Base-by-base conservation (phyloP, 2,797 vertebrate genomes). In the Decapterus maruadsi region DNA sequence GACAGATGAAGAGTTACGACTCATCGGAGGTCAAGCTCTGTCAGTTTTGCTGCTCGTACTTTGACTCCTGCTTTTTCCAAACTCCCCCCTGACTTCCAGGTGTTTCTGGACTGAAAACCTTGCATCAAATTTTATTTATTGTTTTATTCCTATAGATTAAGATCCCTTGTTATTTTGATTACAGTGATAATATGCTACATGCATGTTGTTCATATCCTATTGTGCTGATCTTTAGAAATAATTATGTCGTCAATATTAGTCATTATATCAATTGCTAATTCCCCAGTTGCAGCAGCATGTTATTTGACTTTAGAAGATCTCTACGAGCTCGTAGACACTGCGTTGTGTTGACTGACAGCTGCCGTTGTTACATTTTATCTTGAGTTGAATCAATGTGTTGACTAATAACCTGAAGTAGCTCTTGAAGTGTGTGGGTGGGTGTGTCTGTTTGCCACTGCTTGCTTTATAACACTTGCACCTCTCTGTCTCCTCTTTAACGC, bases 401-500 rank as follows among this genome's bases (percentile, higher is more conserved):
- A 34, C 13, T 60, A 55, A 43, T 6, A 13, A 36, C 11, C 38
- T 34, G 31, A 6, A 22, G 19, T 12, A 38, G 29, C 22, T 2
- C 12, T 22, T 20, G 38, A 60, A 46, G 40, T 57, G 31, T 22
- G 71, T 12, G 43, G 43, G 60, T n/a, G 67, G n/a, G 70, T 12
- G 69, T 68, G 74, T 34, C 59, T 14, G 63, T 11, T 54, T 8
- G 8, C 6, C 22, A 20, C 65, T 73, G 72, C 82, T 83, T 67
- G 81, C 82, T 75, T 85, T 86, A 29, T 96, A 95, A 96, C 93
- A 80, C 87, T 31, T 88, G 79, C 87, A 81, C 85, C 86, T 94
- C 80, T 95, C 84, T 95, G 84, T 95, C 87, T 76, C 87, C 72
- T 90, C 88, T 92, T 94, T 93, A 95, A 95, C 57, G 95, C 95